Percentiles rank a stretch among this genome's conserved stretches.
Evolutionary conservation across 2,888 invertebrate genomes (phyloP).

Genomic region (Tinea pellionella): DNA sequence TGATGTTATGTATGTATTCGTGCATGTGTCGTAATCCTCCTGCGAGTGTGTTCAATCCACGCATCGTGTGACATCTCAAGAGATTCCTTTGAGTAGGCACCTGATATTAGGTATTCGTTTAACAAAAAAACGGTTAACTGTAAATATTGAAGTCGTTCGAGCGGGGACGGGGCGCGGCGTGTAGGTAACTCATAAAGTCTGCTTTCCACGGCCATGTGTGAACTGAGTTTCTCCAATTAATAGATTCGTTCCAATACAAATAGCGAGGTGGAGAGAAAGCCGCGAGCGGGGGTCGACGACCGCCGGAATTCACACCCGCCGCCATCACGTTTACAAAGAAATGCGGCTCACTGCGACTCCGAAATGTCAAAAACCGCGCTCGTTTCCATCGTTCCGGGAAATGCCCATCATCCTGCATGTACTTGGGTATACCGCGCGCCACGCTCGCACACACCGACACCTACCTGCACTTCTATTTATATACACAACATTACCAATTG

Average conservation of each 20-base stretch:
- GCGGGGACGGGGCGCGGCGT: background rate
- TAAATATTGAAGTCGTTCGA: background rate
- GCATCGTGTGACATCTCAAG: too few relatives aligned
- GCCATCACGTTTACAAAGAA: conserved; percentile 61
- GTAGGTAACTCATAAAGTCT: conserved; percentile 24
- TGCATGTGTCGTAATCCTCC: too few relatives aligned
- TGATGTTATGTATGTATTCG: conserved; percentile 19
- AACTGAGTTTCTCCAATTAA: conserved; percentile 69
- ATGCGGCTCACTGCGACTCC: conserved; percentile 54
- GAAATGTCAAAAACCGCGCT: conserved; percentile 56
- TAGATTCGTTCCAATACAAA: conserved; percentile 70
- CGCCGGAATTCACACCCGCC: conserved; percentile 59
- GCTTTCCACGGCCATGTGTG: conserved; percentile 67
- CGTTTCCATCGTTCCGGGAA: conserved; percentile 49
- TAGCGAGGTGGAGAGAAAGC: conserved; percentile 52
- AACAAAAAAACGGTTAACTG: background rate
- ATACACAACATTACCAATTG: too few relatives aligned
- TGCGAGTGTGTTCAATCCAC: too few relatives aligned
- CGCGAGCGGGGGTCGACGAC: conserved; percentile 57
- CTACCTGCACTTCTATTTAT: background rate
- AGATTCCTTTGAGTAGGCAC: too few relatives aligned
- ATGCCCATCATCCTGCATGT: conserved; percentile 23
- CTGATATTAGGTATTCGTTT: background rate
- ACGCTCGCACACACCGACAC: background rate
- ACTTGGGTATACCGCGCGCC: background rate